Evolutionary conservation across 35 echinoderm and acorn worm genomes (phyloP).

Genomic region (Ophiothrix spiculata): DNA sequence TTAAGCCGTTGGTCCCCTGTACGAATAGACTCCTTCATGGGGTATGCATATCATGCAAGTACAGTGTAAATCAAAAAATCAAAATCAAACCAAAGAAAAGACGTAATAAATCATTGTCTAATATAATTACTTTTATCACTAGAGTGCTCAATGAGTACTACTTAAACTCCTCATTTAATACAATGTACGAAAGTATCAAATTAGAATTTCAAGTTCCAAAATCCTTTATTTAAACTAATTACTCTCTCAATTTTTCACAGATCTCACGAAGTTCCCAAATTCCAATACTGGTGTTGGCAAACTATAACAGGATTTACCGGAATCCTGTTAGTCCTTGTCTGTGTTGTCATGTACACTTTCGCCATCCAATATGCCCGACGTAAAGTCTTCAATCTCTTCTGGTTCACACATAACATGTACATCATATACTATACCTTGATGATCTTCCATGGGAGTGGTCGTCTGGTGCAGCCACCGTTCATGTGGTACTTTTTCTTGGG

Average conservation of each 20-base stretch:
- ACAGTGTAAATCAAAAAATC: too few species aligned
- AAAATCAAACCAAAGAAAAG: too few species aligned
- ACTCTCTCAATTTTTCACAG: not conserved
- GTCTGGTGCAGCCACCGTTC: constrained; percentile 36
- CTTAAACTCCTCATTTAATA: too few species aligned
- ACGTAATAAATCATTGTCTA: too few species aligned
- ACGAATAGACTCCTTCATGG: too few species aligned
- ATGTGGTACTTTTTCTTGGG: constrained; percentile 53
- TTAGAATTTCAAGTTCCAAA: too few species aligned
- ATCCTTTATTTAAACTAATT: too few species aligned
- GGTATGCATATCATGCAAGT: too few species aligned
- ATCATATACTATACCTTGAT: constrained; percentile 49
- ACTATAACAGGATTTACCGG: constrained; percentile 63
- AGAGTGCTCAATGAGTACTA: too few species aligned
- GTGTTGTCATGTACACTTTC: constrained; percentile 54
- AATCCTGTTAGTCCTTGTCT: constrained; percentile 44
- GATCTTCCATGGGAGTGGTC: constrained; percentile 61
- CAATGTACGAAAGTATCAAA: too few species aligned
- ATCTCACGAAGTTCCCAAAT: not conserved
- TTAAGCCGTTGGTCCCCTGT: too few species aligned
- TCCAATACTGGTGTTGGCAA: constrained; percentile 54
- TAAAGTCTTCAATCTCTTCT: constrained; percentile 69
- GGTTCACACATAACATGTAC: constrained; percentile 71
- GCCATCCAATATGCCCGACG: constrained; percentile 62
- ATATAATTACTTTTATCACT: too few species aligned